A percentile compares a stretch with the other conserved stretches of the same genome.
Conservation (phyloP, 30 jellyfish, hydroid and myxozoan genomes). For the Catostylus mosaicus region DNA sequence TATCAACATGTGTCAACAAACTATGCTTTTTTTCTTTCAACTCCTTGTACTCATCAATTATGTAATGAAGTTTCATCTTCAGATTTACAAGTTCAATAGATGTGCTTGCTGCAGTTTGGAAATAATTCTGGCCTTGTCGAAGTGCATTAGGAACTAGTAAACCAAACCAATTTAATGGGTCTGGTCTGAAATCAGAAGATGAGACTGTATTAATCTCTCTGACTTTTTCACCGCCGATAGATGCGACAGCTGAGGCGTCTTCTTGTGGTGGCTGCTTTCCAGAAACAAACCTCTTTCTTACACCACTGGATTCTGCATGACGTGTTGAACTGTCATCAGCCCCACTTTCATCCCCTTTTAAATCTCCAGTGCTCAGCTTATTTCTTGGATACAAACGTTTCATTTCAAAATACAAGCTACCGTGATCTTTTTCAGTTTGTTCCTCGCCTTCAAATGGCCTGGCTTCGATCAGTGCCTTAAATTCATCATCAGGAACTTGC, state of each 20-base stretch:
- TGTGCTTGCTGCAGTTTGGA: constrained; percentile 35
- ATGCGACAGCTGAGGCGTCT: not conserved
- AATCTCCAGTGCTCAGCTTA: not conserved
- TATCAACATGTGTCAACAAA: constrained; percentile 13
- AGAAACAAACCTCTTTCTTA: not conserved
- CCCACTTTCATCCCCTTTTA: not conserved
- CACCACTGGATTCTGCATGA: not conserved
- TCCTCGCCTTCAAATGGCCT: not conserved
- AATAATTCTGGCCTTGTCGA: constrained; percentile 56
- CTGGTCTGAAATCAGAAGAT: constrained; percentile 5
- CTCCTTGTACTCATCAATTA: constrained; percentile 16
- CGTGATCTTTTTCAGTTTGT: not conserved
- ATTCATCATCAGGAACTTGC: constrained; percentile 70
- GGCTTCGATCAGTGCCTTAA: constrained; percentile 35
- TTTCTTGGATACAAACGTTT: not conserved
- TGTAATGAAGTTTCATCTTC: constrained; percentile 3
- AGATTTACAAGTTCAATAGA: constrained; percentile 18
- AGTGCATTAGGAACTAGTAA: constrained; percentile 64
- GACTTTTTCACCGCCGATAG: not conserved
- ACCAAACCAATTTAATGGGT: constrained; percentile 81
- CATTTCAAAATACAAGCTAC: not conserved
- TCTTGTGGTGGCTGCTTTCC: not conserved
- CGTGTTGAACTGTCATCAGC: not conserved
- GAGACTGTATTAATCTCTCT: not conserved
- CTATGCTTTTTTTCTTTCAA: constrained; percentile 26